Evolutionary conservation across 2,797 vertebrate genomes (phyloP), one percentile per base, ranked within the genome.

Genomic region (Pempheris klunzingeri): DNA sequence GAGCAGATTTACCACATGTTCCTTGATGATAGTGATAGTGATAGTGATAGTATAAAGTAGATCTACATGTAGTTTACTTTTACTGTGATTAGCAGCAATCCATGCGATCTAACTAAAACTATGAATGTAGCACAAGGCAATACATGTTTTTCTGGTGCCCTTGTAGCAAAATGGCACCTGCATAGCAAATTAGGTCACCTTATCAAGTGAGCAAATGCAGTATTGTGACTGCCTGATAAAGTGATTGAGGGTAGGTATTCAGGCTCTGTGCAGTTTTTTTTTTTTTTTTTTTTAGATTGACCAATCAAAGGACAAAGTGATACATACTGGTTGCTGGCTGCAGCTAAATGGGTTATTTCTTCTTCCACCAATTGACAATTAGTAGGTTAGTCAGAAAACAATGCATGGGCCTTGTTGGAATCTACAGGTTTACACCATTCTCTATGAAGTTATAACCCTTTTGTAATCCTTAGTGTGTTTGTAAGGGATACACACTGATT

Each of bases 371-470:
- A 30, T 17, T 47, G 47, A 50, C 26, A 67, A 46, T n/a, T 63
- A 22, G 7, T 13, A 53, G 57, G 61, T 59, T 62, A 63, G 34
- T 60, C 32, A 80, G 34, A 34, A 38, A 52, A 41, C 26, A n/a
- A 36, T 61, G 53, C 43, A 12, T 13, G 62, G 44, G 32, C 39
- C 52, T 41, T 0, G 17, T 79, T 74, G 53, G 15, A 71, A 43
- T 58, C 14, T 22, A 41, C 15, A 60, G 53, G 54, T 30, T 58
- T 36, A 71, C 62, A 50, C 38, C 28, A 22, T 22, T 65, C 68
- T 60, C 24, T 39, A 32, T 49, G 12, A 75, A 65, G 39, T 30
- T 54, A 30, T 34, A 39, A 20, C 14, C 57, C 11, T 64, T 46
- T 32, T 59, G 14, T 74, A 26, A 70, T 64, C n/a, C 55, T 50